Evolutionary conservation across 2,113 vertebrate species (phyloP), one percentile per base, ranked within the genome.

Genomic region (Tichodroma muraria): DNA sequence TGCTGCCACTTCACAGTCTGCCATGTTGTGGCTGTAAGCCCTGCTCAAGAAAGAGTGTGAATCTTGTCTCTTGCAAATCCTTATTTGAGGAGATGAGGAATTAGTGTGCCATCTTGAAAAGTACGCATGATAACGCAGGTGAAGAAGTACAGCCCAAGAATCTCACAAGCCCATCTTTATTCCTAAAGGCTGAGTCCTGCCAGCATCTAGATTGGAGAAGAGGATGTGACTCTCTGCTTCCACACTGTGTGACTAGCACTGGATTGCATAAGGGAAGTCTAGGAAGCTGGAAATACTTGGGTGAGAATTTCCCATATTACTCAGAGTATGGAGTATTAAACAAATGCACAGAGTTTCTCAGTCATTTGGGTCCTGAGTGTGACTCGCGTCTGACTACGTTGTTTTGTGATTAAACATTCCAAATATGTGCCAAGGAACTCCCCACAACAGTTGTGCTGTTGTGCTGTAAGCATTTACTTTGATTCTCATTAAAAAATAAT

Each of bases 401-500:
- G 80, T 90, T 94, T 95, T 35, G 72, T 76, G 53, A 77, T 94
- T 73, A 85, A 77, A 61, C 27, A 31, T 89, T 66, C 42, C 45
- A 59, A 50, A 63, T 47, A 50, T 8, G 18, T 82, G 84, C 93
- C 70, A 95, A 86, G 61, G 63, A 94, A 54, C 84, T 79, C 37
- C 70, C 81, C 49, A 8, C 57, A 72, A 50, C 16, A 59, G 22
- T n/a, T n/a, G n/a, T n/a, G n/a, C n/a, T n/a, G 15, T 52, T 60
- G 13, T 72, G 50, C 59, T 80, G 24, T n/a, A 71, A 6, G 8
- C 31, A n/a, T 91, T 89, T 94, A 69, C 73, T 85, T 95, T 88
- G 45, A 70, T 69, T 93, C 63, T 94, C 53, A 69, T 87, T 94
- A 52, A 94, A 91, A 91, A 95, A 80, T 59, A 65, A 89, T 76